Conservation (phyloP, 2,888 invertebrate species). For the Oegoconia quadripuncta region DNA sequence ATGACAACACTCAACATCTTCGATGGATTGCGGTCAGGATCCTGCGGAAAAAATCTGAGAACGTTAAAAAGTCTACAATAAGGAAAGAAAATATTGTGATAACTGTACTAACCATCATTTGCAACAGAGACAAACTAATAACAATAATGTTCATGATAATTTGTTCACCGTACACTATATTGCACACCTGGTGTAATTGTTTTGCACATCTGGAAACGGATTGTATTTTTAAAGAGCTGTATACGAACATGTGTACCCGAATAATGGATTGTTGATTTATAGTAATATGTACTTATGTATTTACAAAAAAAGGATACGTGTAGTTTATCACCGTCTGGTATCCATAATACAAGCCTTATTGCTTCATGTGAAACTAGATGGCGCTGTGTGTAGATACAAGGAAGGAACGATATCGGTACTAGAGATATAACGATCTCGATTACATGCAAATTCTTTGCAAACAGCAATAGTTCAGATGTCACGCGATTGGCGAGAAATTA, state of each 20-base stretch:
- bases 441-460: no score
- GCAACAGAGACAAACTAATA: slow-evolving; percentile 17
- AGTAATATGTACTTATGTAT: not conserved
- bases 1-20: not conserved
- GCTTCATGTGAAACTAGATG: no score
- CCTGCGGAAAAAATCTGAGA: slow-evolving; percentile 1
- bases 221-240: not conserved
- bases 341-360: no score
- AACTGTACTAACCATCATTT: slow-evolving; percentile 15
- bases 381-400: no score
- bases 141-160: slow-evolving; percentile 19
- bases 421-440: no score
- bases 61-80: not conserved
- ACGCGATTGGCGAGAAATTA: no score
- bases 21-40: slow-evolving; percentile 7
- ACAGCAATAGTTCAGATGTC: no score
- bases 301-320: no score
- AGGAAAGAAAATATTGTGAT: not conserved
- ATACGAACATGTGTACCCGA: not conserved
- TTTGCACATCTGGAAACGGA: slow-evolving; percentile 25
- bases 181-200: slow-evolving; percentile 22
- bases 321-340: no score
- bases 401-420: no score
- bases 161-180: slow-evolving; percentile 21
- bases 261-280: not conserved